Evolutionary conservation across 2,888 invertebrate species (phyloP).

Genomic region (Altica lythri): DNA sequence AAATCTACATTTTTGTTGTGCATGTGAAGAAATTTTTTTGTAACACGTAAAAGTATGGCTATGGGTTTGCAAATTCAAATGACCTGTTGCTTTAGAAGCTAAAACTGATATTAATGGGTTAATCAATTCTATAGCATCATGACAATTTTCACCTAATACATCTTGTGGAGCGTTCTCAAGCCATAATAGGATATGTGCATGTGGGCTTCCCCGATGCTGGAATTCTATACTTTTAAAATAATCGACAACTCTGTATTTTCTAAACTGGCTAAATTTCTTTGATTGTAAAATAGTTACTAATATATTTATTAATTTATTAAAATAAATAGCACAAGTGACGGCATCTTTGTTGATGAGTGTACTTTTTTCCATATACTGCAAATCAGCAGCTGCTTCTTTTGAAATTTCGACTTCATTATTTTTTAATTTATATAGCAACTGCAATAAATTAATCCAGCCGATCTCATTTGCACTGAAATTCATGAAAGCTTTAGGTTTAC

Average conservation of each 20-base stretch:
- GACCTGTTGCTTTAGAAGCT: constrained; percentile 37
- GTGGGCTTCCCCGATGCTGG: constrained; percentile 50
- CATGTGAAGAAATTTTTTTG: constrained; percentile 34
- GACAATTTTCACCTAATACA: constrained; percentile 20
- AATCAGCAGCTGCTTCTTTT: neutral
- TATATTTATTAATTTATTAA: constrained; percentile 48
- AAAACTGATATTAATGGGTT: constrained; percentile 43
- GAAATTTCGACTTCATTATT: neutral
- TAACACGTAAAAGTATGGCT: constrained; percentile 47
- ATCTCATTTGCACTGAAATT: neutral
- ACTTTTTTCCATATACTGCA: neutral
- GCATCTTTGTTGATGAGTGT: constrained; percentile 21
- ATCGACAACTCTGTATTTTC: constrained; percentile 43
- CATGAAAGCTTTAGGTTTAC: constrained; percentile 1
- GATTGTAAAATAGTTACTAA: constrained; percentile 40
- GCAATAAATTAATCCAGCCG: neutral
- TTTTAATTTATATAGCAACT: constrained; percentile 1
- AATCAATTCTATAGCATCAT: constrained; percentile 39
- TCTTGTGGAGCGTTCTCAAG: constrained; percentile 46
- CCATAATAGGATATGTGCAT: constrained; percentile 47
- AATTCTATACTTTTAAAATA: constrained; percentile 51
- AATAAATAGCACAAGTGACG: constrained; percentile 34
- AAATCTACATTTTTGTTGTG: constrained; percentile 41
- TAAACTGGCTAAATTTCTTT: constrained; percentile 46
- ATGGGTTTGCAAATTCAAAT: constrained; percentile 44